Conservation (phyloP, 2,888 invertebrate species). For the Nowickia ferox region DNA sequence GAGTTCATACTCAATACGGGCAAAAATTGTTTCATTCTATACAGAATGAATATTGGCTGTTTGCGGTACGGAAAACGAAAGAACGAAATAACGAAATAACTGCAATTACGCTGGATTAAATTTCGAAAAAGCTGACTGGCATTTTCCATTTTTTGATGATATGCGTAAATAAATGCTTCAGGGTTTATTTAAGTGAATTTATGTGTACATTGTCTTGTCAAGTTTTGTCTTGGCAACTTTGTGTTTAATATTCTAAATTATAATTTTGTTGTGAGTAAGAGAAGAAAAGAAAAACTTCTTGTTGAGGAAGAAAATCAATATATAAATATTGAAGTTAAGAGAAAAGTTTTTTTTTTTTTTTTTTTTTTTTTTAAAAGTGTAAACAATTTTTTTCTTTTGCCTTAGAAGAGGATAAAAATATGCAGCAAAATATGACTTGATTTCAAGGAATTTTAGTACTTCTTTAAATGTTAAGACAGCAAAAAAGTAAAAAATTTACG, state of each 20-base stretch:
- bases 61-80: neutral
- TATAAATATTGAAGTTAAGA: neutral
- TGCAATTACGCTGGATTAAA: neutral
- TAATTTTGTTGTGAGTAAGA: neutral
- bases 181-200: slow-evolving; percentile 31
- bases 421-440: too few species aligned
- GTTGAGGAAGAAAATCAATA: neutral
- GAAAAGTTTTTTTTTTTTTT: neutral
- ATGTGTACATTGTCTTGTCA: slow-evolving; percentile 9
- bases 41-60: slow-evolving; percentile 12
- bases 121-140: slow-evolving; percentile 17
- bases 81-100: neutral
- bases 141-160: neutral
- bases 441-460: too few species aligned
- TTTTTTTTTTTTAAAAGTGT: neutral
- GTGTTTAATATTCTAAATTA: neutral
- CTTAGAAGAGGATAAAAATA: too few species aligned
- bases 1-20: neutral
- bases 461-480: too few species aligned
- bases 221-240: slow-evolving; percentile 5
- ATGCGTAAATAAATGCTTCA: slow-evolving; percentile 14
- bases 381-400: neutral
- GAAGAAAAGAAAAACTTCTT: neutral
- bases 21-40: neutral
- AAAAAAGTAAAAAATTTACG: too few species aligned